Evolutionary conservation across 2,797 vertebrate species (phyloP).

Genomic region (Coracias cyanogaster): DNA sequence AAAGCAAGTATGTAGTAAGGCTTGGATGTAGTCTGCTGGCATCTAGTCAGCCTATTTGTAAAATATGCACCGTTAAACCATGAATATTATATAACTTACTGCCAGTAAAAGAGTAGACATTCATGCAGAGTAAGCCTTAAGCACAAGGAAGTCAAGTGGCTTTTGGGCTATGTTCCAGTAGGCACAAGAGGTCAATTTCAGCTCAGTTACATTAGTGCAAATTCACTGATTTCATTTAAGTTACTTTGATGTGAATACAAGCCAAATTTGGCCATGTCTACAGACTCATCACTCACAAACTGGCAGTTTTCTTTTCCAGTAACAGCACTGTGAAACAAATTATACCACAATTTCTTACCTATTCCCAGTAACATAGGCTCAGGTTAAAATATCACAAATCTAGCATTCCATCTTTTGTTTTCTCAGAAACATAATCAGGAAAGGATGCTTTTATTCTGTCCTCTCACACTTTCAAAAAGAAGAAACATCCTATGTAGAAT

Average conservation of each 20-base stretch:
- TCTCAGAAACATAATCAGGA: not conserved
- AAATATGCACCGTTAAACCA: constrained; percentile 50
- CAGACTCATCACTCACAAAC: constrained; percentile 12
- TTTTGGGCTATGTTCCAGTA: constrained; percentile 47
- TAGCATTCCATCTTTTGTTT: not conserved
- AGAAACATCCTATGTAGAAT: not conserved
- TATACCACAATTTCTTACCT: not conserved
- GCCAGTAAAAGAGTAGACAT: constrained; percentile 26
- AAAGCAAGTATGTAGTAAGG: constrained; percentile 38
- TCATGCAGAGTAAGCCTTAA: constrained; percentile 38
- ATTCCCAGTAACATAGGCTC: not conserved
- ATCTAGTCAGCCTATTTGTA: constrained; percentile 38
- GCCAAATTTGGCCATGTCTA: not conserved
- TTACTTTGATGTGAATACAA: constrained; percentile 28
- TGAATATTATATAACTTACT: constrained; percentile 63
- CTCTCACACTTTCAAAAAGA: not conserved
- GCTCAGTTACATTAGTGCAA: constrained; percentile 57
- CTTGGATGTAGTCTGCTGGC: constrained; percentile 53
- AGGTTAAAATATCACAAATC: constrained; percentile 6
- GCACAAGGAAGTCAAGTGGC: constrained; percentile 49
- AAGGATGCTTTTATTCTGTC: not conserved
- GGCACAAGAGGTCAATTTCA: constrained; percentile 51
- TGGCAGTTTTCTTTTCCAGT: constrained; percentile 27
- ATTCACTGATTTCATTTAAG: constrained; percentile 56
- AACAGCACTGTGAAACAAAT: constrained; percentile 8